These are phyloP conservation scores for Cyclophora punctaria DNA, from an alignment of 2,888 invertebrate genomes.

Conservation along the genomic window DNA sequence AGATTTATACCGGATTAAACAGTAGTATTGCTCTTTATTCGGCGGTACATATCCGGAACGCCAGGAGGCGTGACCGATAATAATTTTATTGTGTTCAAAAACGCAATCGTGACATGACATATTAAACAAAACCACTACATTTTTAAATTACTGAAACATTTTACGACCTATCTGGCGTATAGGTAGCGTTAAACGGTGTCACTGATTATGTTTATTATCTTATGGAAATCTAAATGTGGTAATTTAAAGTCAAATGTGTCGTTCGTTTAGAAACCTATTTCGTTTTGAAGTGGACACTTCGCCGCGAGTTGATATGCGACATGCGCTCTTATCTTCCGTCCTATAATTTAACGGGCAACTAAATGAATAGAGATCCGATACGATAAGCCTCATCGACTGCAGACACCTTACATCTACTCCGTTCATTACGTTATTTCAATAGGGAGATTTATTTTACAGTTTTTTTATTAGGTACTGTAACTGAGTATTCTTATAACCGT, in stretches of 20 bases:
- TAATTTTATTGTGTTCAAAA: constrained; percentile 52
- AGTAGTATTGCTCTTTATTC: constrained; percentile 59
- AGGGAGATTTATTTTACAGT: constrained; percentile 50
- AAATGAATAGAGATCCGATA: constrained; percentile 68
- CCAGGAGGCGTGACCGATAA: constrained; percentile 58
- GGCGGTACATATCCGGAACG: constrained; percentile 55
- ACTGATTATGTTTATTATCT: constrained; percentile 44
- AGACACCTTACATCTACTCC: constrained; percentile 51
- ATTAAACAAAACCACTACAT: constrained; percentile 7
- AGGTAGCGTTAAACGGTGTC: constrained; percentile 34
- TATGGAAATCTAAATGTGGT: constrained; percentile 55
- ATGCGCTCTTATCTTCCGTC: constrained; percentile 57
- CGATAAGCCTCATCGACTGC: constrained; percentile 64
- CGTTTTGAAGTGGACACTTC: constrained; percentile 39
- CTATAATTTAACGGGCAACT: constrained; percentile 69
- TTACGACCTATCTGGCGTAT: constrained; percentile 12
- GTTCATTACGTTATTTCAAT: constrained; percentile 59
- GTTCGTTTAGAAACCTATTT: constrained; percentile 46
- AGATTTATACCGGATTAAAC: constrained; percentile 71
- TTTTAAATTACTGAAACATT: constrained; percentile 10
- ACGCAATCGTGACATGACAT: constrained; percentile 26
- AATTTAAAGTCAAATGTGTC: constrained; percentile 51
- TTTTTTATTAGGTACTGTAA: constrained; percentile 29
- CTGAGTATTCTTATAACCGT: constrained; percentile 18
- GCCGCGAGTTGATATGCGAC: constrained; percentile 56